Conservation (phyloP, 2,113 vertebrate species). For the Crotalus horridus region DNA sequence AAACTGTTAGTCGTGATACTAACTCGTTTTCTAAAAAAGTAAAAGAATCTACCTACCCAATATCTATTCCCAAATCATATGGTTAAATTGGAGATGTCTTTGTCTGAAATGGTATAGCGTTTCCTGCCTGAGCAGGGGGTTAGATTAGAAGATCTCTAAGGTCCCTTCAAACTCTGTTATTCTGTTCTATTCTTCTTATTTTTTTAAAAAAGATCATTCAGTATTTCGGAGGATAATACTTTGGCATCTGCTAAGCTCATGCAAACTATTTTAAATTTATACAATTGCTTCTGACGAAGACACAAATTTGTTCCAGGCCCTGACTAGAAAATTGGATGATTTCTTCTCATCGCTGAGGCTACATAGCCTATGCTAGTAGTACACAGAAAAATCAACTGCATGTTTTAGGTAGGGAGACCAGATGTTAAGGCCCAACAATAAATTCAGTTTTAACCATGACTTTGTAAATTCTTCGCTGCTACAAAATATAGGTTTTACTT, state of each 20-base stretch:
- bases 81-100: not conserved
- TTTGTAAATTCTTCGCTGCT: slow-evolving; percentile 14
- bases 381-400: not conserved
- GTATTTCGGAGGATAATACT: not conserved
- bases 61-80: not conserved
- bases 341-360: not conserved
- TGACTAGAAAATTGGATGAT: not conserved
- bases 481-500: not conserved
- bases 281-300: not conserved
- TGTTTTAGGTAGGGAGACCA: not conserved
- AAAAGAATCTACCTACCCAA: not conserved
- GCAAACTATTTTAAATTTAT: not conserved
- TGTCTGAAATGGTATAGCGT: not conserved
- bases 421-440: slow-evolving; percentile 36
- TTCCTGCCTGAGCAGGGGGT: too few relatives aligned
- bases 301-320: not conserved
- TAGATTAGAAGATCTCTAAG: too few relatives aligned
- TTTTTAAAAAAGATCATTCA: not conserved
- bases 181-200: not conserved
- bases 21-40: not conserved
- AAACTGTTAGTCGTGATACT: not conserved
- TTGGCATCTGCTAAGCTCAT: not conserved
- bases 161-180: too few relatives aligned
- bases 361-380: not conserved
- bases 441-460: slow-evolving; percentile 33